Conservation (phyloP, 2,888 invertebrate genomes). For the Drosophila flavopinicola region DNA sequence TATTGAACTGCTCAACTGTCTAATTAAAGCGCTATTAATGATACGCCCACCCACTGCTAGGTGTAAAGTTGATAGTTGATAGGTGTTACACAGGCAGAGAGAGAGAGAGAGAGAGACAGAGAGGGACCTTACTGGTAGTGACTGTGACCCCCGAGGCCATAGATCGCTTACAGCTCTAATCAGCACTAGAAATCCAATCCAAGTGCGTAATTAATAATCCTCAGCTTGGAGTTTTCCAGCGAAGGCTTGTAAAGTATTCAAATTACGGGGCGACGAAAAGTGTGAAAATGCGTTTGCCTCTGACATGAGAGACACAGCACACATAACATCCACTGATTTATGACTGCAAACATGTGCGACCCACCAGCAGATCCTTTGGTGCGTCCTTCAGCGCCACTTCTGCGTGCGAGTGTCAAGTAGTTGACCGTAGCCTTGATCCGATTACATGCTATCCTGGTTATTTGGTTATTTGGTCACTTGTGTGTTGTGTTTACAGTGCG, state of each 20-base stretch:
- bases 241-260: slow-evolving; percentile 76
- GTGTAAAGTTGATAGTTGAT: too few species aligned
- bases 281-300: slow-evolving; percentile 82
- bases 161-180: slow-evolving; percentile 64
- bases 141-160: slow-evolving; percentile 18
- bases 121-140: not conserved
- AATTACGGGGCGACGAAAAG: slow-evolving; percentile 80
- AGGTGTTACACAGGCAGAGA: not conserved
- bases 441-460: slow-evolving; percentile 66
- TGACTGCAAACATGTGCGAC: slow-evolving; percentile 84
- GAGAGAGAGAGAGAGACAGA: not conserved
- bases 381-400: slow-evolving; percentile 79
- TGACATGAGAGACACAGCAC: slow-evolving; percentile 77
- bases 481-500: slow-evolving; percentile 75
- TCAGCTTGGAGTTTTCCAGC: slow-evolving; percentile 58
- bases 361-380: slow-evolving; percentile 78
- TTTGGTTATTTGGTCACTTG: slow-evolving; percentile 47
- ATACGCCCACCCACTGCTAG: slow-evolving; percentile 64
- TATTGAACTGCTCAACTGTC: slow-evolving; percentile 47
- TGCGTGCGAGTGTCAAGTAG: slow-evolving; percentile 61
- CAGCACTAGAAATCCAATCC: slow-evolving; percentile 75
- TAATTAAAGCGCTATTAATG: slow-evolving; percentile 70
- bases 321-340: slow-evolving; percentile 83
- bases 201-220: slow-evolving; percentile 76
- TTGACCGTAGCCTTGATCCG: slow-evolving; percentile 55